Evolutionary conservation across 2,888 invertebrate species (phyloP), one percentile per base, ranked within the genome.

Genomic region (Protodeltote pygarga): DNA sequence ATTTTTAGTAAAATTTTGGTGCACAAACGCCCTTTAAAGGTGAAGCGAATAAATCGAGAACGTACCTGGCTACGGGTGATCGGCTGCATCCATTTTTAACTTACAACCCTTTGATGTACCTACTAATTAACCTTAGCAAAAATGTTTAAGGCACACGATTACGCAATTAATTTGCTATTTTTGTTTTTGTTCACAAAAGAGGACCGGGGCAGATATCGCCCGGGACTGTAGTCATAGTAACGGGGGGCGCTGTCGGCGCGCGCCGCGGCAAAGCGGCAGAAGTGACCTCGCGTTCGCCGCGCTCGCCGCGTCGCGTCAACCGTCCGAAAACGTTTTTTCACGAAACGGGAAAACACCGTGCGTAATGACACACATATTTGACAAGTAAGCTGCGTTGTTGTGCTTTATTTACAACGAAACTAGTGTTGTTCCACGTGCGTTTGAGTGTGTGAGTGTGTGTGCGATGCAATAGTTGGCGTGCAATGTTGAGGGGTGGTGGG

Each of bases 111-210:
- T 85, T 82, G 77, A 83, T 74, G 78, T 80, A 73, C n/a, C n/a
- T n/a, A n/a, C 75, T 78, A 81, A 81, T 82, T 77, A 78, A 71
- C 74, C 74, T 72, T 74, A 58, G 71, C 72, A 75, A 81, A 85
- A 81, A 80, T 77, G 57, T 81, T 82, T 76, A 83, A 79, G 73
- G 78, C 73, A 82, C 84, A 83, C 82, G 83, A 84, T 89, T 89
- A 85, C 87, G 88, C 82, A 87, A 89, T 89, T 88, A 89, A 88
- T 89, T 87, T 79, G 87, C 87, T 89, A 89, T 89, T 91, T 90
- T 88, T 89, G 87, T 90, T 90, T 89, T 89, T 83, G 78, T 83
- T 75, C 79, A 74, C 72, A 65, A 75, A 71, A 77, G 81, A 84
- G 83, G 83, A 81, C 76, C 48, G 77, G 81, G 83, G 83, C 76